Conservation (phyloP, 2,113 vertebrate genomes). For the Rhabdornis inornatus region DNA sequence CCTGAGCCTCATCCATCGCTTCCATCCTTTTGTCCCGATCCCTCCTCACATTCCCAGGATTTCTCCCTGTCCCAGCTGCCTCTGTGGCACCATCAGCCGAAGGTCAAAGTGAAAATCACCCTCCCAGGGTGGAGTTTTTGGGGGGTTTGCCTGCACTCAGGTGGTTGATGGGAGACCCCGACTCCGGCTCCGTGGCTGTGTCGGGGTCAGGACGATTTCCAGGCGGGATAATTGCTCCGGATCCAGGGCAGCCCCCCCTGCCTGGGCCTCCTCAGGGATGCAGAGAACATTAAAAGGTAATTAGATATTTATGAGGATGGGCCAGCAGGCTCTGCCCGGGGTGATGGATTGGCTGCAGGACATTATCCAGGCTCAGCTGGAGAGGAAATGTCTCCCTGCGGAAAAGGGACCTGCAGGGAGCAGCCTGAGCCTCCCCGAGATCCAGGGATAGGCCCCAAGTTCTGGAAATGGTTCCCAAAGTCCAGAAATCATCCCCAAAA, state of each 20-base stretch:
- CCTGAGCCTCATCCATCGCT: not conserved
- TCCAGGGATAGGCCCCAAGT: not conserved
- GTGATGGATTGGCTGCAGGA: constrained; percentile 36
- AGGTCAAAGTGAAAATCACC: not conserved
- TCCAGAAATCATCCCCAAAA: rapidly evolving
- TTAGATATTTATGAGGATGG: constrained; percentile 66
- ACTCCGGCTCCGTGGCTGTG: not conserved
- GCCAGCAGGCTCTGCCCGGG: constrained; percentile 6
- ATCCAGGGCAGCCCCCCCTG: constrained; percentile 32
- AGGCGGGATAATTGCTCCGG: constrained; percentile 42
- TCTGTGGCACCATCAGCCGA: not conserved
- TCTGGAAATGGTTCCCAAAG: not conserved
- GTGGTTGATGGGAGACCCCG: not conserved
- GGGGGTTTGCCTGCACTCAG: not conserved
- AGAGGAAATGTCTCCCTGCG: constrained; percentile 32
- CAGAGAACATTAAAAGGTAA: constrained; percentile 57
- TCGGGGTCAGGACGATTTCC: constrained; percentile 33
- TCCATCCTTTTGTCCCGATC: not conserved
- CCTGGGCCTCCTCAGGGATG: constrained; percentile 20
- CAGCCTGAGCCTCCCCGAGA: not conserved
- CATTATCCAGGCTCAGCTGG: constrained; percentile 19
- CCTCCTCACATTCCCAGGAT: not conserved
- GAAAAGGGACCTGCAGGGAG: constrained; percentile 14
- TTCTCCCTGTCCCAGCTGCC: not conserved
- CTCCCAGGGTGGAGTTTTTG: not conserved